phyloP scores from a whole-genome alignment of 2,888 invertebrate species.

The Dinocampus coccinellae region DNA sequence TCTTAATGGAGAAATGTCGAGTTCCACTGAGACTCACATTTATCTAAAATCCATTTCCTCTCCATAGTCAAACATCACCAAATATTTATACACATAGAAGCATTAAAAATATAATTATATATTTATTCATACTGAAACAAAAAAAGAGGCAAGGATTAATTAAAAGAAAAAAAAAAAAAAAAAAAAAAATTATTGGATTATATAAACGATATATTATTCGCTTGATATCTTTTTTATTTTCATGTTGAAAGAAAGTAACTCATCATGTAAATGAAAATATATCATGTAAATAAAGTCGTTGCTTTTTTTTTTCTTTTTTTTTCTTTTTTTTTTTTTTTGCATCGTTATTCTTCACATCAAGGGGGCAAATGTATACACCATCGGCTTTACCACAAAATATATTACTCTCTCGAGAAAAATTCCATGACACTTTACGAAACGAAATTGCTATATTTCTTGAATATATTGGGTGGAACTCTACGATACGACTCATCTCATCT shows the following conservation, averaged over 20 bases:
- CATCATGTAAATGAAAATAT: neutral
- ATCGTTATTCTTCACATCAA: neutral
- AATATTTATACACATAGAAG: neutral
- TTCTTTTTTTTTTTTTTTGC: no score
- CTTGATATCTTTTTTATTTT: neutral
- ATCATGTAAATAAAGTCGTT: neutral
- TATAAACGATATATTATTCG: neutral
- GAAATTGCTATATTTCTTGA: neutral
- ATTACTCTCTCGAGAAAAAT: conserved; percentile 1
- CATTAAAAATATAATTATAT: neutral
- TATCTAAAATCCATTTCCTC: conserved; percentile 12
- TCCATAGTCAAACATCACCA: neutral
- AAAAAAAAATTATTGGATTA: neutral
- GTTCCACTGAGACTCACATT: conserved; percentile 37
- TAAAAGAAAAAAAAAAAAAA: no score
- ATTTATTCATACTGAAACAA: no score
- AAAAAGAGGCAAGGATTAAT: no score
- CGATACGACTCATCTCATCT: neutral
- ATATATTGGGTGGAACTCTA: neutral
- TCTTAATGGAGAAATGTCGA: conserved; percentile 57
- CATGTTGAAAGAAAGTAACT: neutral
- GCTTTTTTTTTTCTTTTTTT: neutral
- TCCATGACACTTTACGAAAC: neutral
- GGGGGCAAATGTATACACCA: neutral
- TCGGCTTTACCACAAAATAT: neutral